A percentile compares a stretch with the other conserved stretches of the same genome.
phyloP scores from a whole-genome alignment of 1,140 invertebrate genomes.

The Limonius californicus region DNA sequence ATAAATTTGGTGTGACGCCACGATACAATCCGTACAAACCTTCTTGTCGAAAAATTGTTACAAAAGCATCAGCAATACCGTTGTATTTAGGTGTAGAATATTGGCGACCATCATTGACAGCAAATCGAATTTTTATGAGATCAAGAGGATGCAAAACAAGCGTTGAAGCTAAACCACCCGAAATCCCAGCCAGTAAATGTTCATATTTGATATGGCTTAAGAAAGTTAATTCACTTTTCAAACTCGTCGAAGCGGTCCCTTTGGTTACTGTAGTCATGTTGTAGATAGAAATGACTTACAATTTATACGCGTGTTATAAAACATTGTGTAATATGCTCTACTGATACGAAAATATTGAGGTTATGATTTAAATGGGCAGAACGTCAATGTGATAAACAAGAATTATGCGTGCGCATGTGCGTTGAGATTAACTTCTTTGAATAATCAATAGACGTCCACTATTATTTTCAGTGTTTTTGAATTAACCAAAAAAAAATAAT shows the following conservation, averaged over 20 bases:
- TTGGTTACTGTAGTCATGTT: not conserved
- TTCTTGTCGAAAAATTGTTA: conserved; percentile 80
- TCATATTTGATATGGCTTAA: conserved; percentile 73
- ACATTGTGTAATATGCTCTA: not conserved
- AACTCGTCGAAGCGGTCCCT: not conserved
- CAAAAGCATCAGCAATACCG: conserved; percentile 79
- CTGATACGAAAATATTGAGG: not conserved
- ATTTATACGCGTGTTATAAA: not conserved
- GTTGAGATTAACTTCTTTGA: too few species aligned
- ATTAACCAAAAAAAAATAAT: too few species aligned
- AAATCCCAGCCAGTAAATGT: conserved; percentile 90
- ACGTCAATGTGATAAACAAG: too few species aligned
- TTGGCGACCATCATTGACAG: conserved; percentile 86
- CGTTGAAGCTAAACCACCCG: conserved; percentile 90
- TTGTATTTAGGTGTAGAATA: conserved; percentile 78
- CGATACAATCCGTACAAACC: conserved; percentile 89
- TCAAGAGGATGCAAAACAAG: conserved; percentile 87
- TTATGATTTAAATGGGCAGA: too few species aligned
- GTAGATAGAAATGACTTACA: too few species aligned
- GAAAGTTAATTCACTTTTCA: not conserved
- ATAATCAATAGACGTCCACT: too few species aligned
- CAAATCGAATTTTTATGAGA: conserved; percentile 96
- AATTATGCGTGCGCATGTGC: too few species aligned
- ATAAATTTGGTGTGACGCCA: conserved; percentile 91
- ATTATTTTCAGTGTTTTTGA: too few species aligned